Conservation (phyloP, 2,888 invertebrate species). For the Eupelmus urozonus region DNA sequence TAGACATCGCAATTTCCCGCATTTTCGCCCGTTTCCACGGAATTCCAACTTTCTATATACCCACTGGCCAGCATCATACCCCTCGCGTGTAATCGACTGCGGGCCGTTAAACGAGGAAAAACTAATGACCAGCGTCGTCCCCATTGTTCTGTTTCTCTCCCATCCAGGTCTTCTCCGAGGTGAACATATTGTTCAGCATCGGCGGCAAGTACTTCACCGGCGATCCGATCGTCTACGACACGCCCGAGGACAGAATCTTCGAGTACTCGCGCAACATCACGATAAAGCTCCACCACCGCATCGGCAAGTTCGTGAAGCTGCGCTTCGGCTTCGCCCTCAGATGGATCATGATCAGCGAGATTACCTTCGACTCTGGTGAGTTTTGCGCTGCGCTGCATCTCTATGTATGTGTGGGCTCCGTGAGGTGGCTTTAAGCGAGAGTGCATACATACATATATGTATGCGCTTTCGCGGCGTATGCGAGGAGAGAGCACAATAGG, state of each 20-base stretch:
- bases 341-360: conserved; percentile 94
- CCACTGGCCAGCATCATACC: neutral
- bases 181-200: conserved; percentile 88
- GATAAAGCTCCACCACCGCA: conserved; percentile 88
- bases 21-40: neutral
- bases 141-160: conserved; percentile 61
- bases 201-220: conserved; percentile 88
- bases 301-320: conserved; percentile 89
- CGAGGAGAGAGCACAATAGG: conserved; percentile 11
- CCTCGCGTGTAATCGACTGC: neutral
- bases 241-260: conserved; percentile 87
- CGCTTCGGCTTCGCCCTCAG: conserved; percentile 87
- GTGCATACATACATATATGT: conserved; percentile 27
- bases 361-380: conserved; percentile 90
- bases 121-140: conserved; percentile 26
- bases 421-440: neutral
- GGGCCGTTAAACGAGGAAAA: neutral
- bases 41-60: conserved; percentile 3
- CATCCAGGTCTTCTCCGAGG: conserved; percentile 91
- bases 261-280: conserved; percentile 89
- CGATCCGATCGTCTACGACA: conserved; percentile 86
- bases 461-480: conserved; percentile 17
- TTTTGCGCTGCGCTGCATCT: conserved; percentile 52
- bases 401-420: neutral
- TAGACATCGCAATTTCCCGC: neutral